Evolutionary conservation across 1,140 invertebrate species (phyloP).

Genomic region (Lithobius niger): DNA sequence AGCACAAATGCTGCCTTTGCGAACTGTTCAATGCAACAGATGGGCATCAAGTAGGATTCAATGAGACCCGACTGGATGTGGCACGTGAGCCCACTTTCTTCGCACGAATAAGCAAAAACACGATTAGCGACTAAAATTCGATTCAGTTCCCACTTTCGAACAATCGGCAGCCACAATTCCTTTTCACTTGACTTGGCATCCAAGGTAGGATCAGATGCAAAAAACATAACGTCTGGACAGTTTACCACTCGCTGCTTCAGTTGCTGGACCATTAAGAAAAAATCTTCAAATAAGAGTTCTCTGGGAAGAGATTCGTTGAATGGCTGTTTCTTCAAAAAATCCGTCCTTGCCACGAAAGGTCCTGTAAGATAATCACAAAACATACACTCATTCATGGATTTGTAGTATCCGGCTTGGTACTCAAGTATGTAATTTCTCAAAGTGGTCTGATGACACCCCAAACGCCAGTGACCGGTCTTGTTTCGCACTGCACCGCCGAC

Average conservation of each 20-base stretch:
- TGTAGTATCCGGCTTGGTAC: slow-evolving; percentile 18
- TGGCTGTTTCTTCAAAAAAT: slow-evolving; percentile 2
- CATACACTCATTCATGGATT: slow-evolving; percentile 19
- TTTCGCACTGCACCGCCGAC: slow-evolving; percentile 16
- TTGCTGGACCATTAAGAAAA: slow-evolving; percentile 12
- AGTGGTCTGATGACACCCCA: slow-evolving; percentile 17
- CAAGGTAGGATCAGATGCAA: not conserved
- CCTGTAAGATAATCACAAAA: slow-evolving; percentile 19
- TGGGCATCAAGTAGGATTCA: too few relatives aligned
- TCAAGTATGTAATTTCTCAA: slow-evolving; percentile 18
- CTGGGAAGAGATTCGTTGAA: slow-evolving; percentile 11
- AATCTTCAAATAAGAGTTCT: slow-evolving; percentile 15
- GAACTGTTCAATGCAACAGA: too few relatives aligned
- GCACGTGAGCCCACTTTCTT: too few relatives aligned
- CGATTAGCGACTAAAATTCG: too few relatives aligned
- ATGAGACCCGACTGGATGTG: too few relatives aligned
- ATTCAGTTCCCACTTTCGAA: not conserved
- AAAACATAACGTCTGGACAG: not conserved
- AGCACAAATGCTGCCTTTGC: too few relatives aligned
- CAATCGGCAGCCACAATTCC: not conserved
- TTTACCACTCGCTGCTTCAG: not conserved
- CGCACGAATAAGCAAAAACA: too few relatives aligned
- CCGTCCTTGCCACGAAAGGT: slow-evolving; percentile 17
- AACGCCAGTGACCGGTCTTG: slow-evolving; percentile 17
- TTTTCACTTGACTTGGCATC: not conserved